A percentile compares a stretch with the other conserved stretches of the same genome.
phyloP scores from a whole-genome alignment of 2,888 invertebrate genomes.

The Leucozona laternaria region DNA sequence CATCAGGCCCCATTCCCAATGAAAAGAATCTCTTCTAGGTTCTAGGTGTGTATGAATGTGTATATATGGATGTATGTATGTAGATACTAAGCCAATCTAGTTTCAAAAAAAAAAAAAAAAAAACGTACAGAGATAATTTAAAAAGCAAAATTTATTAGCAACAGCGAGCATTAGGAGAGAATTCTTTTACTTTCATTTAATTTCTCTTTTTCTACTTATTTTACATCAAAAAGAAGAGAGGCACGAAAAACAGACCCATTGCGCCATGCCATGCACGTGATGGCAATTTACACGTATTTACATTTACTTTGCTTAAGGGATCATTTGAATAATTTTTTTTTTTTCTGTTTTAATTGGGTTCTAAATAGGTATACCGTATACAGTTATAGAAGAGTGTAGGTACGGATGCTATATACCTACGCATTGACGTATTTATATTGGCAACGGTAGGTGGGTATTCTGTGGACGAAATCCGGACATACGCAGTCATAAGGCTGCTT shows the following conservation, averaged over 20 bases:
- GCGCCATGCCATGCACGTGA: constrained; percentile 28
- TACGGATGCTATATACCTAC: not conserved
- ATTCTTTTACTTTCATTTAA: constrained; percentile 44
- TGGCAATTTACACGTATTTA: constrained; percentile 73
- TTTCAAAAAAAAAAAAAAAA: not conserved
- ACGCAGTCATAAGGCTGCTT: not conserved
- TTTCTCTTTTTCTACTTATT: not conserved
- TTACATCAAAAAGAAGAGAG: not conserved
- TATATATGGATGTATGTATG: too few species aligned
- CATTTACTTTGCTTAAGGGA: constrained; percentile 68
- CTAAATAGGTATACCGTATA: constrained; percentile 15
- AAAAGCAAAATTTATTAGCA: constrained; percentile 70
- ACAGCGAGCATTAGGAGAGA: constrained; percentile 23
- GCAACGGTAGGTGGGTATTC: not conserved
- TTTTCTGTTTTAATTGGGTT: constrained; percentile 56
- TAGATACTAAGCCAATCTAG: constrained; percentile 2
- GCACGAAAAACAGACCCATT: constrained; percentile 12
- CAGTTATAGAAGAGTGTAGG: not conserved
- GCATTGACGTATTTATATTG: constrained; percentile 5
- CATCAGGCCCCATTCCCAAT: not conserved
- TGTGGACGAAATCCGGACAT: not conserved
- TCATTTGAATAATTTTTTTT: constrained; percentile 69
- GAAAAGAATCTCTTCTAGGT: not conserved
- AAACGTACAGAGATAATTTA: constrained; percentile 38
- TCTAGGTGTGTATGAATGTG: not conserved